Percentiles rank a stretch among this genome's conserved stretches.
These are phyloP conservation scores for Drosophila parabipectinata DNA, from an alignment of 1,140 invertebrate species.

Conservation along the genomic window DNA sequence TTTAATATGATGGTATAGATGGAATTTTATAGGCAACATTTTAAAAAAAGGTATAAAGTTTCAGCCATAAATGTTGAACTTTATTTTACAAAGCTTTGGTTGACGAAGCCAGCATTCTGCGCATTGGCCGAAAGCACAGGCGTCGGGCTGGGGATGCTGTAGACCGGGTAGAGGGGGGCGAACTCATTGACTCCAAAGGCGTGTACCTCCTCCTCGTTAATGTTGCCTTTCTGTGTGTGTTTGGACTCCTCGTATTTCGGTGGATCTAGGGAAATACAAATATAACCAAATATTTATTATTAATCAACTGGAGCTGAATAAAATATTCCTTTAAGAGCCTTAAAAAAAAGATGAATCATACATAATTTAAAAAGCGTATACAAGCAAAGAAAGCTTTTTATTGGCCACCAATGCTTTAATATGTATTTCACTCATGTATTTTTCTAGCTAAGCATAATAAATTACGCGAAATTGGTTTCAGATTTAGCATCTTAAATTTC, in stretches of 20 bases:
- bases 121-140: slow-evolving; percentile 38
- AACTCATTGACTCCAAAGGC: slow-evolving; percentile 73
- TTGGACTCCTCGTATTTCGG: slow-evolving; percentile 70
- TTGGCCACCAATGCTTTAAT: background rate
- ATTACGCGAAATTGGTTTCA: background rate
- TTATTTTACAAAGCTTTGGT: slow-evolving; percentile 64
- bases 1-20: too few relatives aligned
- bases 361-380: background rate
- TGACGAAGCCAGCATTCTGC: slow-evolving; percentile 52
- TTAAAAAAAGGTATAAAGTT: background rate
- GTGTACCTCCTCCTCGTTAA: slow-evolving; percentile 77
- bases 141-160: slow-evolving; percentile 68
- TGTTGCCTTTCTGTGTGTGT: slow-evolving; percentile 65
- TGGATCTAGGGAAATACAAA: slow-evolving; percentile 28
- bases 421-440: background rate
- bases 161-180: slow-evolving; percentile 79
- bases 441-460: background rate
- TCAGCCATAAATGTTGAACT: background rate
- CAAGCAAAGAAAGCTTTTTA: background rate
- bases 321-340: background rate
- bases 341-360: background rate
- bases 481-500: background rate
- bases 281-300: background rate
- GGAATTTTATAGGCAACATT: slow-evolving; percentile 4
- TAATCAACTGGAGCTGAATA: background rate